Evolutionary conservation across 2,888 invertebrate genomes (phyloP), one percentile per base, ranked within the genome.

Genomic region (Caenorhabditis sinica): DNA sequence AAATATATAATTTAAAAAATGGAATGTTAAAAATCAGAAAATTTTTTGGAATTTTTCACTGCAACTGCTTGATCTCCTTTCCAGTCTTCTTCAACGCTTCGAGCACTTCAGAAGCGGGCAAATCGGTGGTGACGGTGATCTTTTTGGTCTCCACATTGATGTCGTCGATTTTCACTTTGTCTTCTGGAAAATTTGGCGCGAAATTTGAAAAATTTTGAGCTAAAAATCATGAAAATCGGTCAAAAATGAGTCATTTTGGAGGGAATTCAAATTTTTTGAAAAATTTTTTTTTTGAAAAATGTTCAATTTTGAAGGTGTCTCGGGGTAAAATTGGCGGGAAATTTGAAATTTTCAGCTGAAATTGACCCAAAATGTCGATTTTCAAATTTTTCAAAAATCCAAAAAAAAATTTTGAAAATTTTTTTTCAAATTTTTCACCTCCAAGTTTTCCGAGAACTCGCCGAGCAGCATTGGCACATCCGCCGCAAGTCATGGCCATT

Each of bases 401-500:
- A 33, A 33, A 8, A 33, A 33, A 33, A 6, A 33, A 6, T 33
- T 33, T 33, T 8, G 33, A 33, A 33, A 33, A 33, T 33, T 33
- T 33, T 33, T 33, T 33, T 33, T 33, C 5, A 6, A 33, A 8
- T 33, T 33, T 33, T 77, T n/a, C n/a, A 86, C 88, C 88, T 94
- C 96, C 95, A 75, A 96, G 93, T 93, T 96, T 96, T 77, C 95
- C 95, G 20, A 98, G 94, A 45, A 97, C 96, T 93, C 96, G 95
- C 93, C 96, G 95, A 2, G 97, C 96, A 53, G 97, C 96, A 74
- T 95, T 95, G 0, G 96, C 96, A 93, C 97, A 98, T 17, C 97
- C 97, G 90, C 96, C 96, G 93, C 97, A 98, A 4, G 97, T 96
- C 97, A 97, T 97, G 93, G 95, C 96, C 68, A 97, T 96, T 90